phyloP scores from a whole-genome alignment of 2,888 invertebrate genomes.

The Chloromyia formosa region DNA sequence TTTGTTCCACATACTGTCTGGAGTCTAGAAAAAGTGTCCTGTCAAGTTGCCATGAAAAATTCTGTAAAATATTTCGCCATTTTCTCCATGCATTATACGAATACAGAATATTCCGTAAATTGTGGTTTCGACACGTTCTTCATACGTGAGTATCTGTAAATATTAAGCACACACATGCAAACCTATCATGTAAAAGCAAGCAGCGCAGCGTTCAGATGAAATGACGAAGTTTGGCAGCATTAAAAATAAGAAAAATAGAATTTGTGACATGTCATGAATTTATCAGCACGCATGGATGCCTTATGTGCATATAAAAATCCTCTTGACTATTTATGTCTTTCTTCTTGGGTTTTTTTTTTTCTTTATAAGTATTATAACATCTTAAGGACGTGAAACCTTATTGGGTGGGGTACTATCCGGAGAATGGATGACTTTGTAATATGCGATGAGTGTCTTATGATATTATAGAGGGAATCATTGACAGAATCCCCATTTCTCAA shows the following conservation, averaged over 20 bases:
- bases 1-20: too few relatives aligned
- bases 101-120: too few relatives aligned
- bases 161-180: too few relatives aligned
- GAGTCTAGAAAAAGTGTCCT: too few relatives aligned
- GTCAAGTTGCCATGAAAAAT: too few relatives aligned
- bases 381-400: not conserved
- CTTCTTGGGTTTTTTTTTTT: not conserved
- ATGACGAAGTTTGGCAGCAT: conserved; percentile 26
- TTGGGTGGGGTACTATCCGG: not conserved
- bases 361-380: not conserved
- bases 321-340: not conserved
- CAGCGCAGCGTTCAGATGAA: not conserved
- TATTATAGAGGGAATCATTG: not conserved
- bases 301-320: conserved; percentile 43
- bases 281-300: conserved; percentile 48
- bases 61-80: too few relatives aligned
- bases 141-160: too few relatives aligned
- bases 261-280: conserved; percentile 43
- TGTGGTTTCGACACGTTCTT: too few relatives aligned
- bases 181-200: not conserved
- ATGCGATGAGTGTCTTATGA: not conserved
- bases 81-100: too few relatives aligned
- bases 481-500: not conserved
- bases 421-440: not conserved
- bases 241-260: conserved; percentile 36